A percentile compares a stretch with the other conserved stretches of the same genome.
Evolutionary conservation across 1,140 invertebrate species (phyloP).

Genomic region (Papilio aristodemus): DNA sequence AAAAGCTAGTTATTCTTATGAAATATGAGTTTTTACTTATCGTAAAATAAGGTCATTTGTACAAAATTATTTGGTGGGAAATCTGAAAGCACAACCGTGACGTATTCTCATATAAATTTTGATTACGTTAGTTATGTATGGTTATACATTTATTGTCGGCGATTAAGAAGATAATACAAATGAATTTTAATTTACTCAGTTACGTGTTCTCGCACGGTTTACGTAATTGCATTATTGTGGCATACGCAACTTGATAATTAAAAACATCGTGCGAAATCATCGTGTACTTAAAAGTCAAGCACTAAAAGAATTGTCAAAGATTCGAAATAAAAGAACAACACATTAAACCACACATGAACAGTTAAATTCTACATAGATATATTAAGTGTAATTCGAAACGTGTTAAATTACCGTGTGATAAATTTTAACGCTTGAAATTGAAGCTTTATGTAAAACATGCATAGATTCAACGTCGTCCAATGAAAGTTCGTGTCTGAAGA

Average conservation of each 20-base stretch:
- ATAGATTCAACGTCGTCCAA: constrained; percentile 52
- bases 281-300: neutral
- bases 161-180: constrained; percentile 37
- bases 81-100: constrained; percentile 12
- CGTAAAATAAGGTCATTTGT: constrained; percentile 1
- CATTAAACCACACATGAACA: constrained; percentile 6
- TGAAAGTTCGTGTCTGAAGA: constrained; percentile 61
- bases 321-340: neutral
- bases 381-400: constrained; percentile 11
- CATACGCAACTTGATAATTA: constrained; percentile 23
- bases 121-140: constrained; percentile 28
- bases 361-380: neutral
- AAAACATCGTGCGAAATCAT: constrained; percentile 17
- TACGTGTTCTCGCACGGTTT: constrained; percentile 13
- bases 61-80: neutral
- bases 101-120: constrained; percentile 19
- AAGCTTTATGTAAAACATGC: constrained; percentile 35
- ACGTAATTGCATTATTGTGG: constrained; percentile 30
- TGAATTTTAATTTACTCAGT: constrained; percentile 33
- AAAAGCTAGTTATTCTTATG: too few species aligned
- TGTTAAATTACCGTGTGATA: constrained; percentile 12
- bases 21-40: neutral
- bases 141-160: constrained; percentile 31
- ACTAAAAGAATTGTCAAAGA: neutral
- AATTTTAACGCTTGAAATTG: constrained; percentile 23